phyloP scores from a whole-genome alignment of 1,140 invertebrate genomes.

The Caenorhabditis latens region DNA sequence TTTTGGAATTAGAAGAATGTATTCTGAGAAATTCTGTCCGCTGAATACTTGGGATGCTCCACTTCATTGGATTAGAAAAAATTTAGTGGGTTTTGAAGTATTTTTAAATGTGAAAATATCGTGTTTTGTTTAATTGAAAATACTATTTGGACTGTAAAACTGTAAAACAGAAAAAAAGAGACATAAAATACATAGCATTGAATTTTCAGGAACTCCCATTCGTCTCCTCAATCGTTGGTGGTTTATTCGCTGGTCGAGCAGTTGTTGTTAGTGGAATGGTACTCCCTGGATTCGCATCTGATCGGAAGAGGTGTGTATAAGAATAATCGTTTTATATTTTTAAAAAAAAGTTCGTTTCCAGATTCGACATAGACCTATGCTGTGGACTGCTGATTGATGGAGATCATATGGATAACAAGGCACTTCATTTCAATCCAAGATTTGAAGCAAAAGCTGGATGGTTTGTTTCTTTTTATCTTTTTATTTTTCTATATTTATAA shows the following conservation, averaged over 20 bases:
- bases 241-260: slow-evolving; percentile 65
- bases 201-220: slow-evolving; percentile 64
- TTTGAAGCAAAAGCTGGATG: slow-evolving; percentile 55
- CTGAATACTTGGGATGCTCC: slow-evolving; percentile 50
- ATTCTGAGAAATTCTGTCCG: slow-evolving; percentile 36
- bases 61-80: slow-evolving; percentile 15
- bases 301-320: slow-evolving; percentile 8
- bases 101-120: neutral
- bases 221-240: slow-evolving; percentile 64
- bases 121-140: neutral
- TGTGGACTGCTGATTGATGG: slow-evolving; percentile 66
- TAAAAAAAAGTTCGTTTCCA: neutral
- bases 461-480: slow-evolving; percentile 13
- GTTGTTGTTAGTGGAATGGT: slow-evolving; percentile 65
- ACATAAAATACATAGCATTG: too few species aligned
- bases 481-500: neutral
- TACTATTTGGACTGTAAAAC: neutral
- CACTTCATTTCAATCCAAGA: slow-evolving; percentile 68
- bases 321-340: neutral
- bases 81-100: slow-evolving; percentile 18
- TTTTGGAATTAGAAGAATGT: neutral
- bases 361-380: slow-evolving; percentile 66
- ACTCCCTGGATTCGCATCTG: slow-evolving; percentile 35
- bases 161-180: neutral
- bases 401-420: slow-evolving; percentile 68